Percentiles rank a stretch among this genome's conserved stretches.
These are phyloP conservation scores for Plebejus argus DNA, from an alignment of 2,888 invertebrate species.

Conservation along the genomic window DNA sequence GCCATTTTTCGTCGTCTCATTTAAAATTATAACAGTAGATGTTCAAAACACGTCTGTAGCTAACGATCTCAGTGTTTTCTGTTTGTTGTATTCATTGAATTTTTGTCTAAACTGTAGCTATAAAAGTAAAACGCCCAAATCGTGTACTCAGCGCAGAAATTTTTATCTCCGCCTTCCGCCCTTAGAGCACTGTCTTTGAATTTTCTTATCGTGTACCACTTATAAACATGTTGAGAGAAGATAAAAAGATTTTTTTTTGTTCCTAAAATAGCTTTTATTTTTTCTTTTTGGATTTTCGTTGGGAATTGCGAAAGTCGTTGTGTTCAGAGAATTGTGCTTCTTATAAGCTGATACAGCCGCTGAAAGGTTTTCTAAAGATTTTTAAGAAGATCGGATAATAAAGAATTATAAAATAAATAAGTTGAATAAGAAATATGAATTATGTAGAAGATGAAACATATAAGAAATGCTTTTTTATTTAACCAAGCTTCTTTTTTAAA, in stretches of 20 bases:
- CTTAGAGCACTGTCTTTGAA: conserved; percentile 23
- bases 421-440: background rate
- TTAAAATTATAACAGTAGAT: conserved; percentile 44
- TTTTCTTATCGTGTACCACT: conserved; percentile 27
- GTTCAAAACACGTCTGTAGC: conserved; percentile 76
- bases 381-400: background rate
- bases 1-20: conserved; percentile 45
- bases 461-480: background rate
- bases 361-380: background rate
- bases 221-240: conserved; percentile 20
- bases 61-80: conserved; percentile 71
- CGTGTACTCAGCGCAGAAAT: background rate
- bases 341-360: background rate
- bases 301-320: background rate
- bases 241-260: conserved; percentile 21
- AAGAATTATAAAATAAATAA: background rate
- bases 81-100: conserved; percentile 36
- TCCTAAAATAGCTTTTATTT: conserved; percentile 10
- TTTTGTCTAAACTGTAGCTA: conserved; percentile 33
- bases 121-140: conserved; percentile 31
- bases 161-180: conserved; percentile 14
- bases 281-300: background rate
- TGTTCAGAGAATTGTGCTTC: background rate
- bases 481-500: background rate
- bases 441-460: background rate